A percentile compares a stretch with the other conserved stretches of the same genome.
Conservation (phyloP, 2,888 invertebrate genomes). For the Euclidia mi region DNA sequence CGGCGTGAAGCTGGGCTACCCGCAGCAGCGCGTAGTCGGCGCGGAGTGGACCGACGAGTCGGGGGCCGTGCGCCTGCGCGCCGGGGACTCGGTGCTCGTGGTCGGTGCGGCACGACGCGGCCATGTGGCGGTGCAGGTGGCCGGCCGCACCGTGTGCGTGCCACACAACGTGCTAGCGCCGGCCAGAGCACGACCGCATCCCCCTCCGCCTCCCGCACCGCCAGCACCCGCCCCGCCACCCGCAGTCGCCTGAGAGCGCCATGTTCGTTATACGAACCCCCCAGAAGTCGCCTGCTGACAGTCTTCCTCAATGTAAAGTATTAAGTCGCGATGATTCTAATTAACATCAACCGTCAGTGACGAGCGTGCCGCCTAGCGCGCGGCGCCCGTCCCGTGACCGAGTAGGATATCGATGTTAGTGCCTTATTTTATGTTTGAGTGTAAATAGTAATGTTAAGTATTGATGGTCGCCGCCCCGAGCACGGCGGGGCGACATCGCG, state of each 20-base stretch:
- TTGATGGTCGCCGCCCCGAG: slow-evolving; percentile 56
- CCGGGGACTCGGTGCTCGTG: slow-evolving; percentile 96
- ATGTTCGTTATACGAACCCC: no score
- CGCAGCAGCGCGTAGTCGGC: slow-evolving; percentile 97
- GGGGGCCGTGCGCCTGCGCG: slow-evolving; percentile 86
- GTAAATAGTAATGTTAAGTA: slow-evolving; percentile 75
- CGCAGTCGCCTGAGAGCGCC: slow-evolving; percentile 3
- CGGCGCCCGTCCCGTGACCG: not conserved
- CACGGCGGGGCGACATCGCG: not conserved
- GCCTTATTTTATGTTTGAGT: slow-evolving; percentile 54
- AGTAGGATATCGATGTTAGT: slow-evolving; percentile 28
- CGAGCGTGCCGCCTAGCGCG: no score
- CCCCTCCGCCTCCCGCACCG: slow-evolving; percentile 65
- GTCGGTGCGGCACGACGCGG: slow-evolving; percentile 97
- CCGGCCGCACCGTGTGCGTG: slow-evolving; percentile 76
- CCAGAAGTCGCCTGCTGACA: not conserved
- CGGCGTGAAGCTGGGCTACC: slow-evolving; percentile 97
- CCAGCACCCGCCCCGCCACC: slow-evolving; percentile 49
- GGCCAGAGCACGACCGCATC: slow-evolving; percentile 75
- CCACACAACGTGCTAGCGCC: slow-evolving; percentile 84
- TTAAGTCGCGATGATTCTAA: slow-evolving; percentile 1
- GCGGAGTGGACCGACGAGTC: slow-evolving; percentile 93
- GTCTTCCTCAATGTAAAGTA: no score
- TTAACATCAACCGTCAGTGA: not conserved
- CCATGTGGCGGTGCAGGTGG: slow-evolving; percentile 94